phyloP scores from a whole-genome alignment of 2,797 vertebrate species.

The Ptychadena robeensis region DNA sequence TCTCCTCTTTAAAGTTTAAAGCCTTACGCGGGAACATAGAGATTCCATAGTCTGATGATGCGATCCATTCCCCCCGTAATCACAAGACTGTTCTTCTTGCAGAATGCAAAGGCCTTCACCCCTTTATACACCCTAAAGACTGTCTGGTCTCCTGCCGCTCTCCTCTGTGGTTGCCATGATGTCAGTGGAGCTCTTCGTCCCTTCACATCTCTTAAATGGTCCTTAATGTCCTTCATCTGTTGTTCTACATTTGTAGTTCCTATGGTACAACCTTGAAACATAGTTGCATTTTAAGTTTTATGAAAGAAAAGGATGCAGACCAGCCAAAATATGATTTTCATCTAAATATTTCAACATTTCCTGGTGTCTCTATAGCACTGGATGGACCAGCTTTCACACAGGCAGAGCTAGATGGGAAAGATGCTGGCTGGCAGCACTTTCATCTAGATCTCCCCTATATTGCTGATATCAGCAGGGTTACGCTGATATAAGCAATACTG shows the following conservation, averaged over 20 bases:
- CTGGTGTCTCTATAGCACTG: neutral
- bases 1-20: neutral
- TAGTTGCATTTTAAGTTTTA: neutral
- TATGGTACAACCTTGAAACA: slow-evolving; percentile 69
- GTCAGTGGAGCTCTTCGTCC: slow-evolving; percentile 65
- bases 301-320: neutral
- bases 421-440: too few species aligned
- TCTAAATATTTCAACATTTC: neutral
- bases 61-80: slow-evolving; percentile 77
- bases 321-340: too few species aligned
- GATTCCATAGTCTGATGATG: slow-evolving; percentile 79
- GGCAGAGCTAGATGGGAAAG: too few species aligned
- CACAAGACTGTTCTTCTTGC: slow-evolving; percentile 72
- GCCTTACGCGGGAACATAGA: slow-evolving; percentile 72
- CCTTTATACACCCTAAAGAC: slow-evolving; percentile 74
- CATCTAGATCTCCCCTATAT: too few species aligned
- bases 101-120: slow-evolving; percentile 76
- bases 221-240: slow-evolving; percentile 74
- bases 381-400: too few species aligned
- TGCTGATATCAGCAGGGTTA: too few species aligned
- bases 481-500: too few species aligned
- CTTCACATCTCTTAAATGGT: slow-evolving; percentile 69
- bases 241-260: slow-evolving; percentile 73
- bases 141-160: slow-evolving; percentile 70
- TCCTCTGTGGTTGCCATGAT: slow-evolving; percentile 66